These are phyloP conservation scores for Petrocephalus zakoni DNA, from an alignment of 2,113 vertebrate species.

Conservation along the genomic window DNA sequence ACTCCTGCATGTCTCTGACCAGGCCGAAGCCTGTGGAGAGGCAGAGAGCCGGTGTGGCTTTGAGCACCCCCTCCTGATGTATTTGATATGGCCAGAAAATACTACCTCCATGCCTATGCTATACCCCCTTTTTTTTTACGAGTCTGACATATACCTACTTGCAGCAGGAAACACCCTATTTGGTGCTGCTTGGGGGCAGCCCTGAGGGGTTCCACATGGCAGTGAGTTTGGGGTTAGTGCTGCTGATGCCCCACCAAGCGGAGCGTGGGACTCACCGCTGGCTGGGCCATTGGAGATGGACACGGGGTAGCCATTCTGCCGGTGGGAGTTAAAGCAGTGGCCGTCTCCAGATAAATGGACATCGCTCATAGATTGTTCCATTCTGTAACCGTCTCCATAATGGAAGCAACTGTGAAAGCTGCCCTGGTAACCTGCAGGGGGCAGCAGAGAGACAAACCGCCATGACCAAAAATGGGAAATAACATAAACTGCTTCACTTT, in stretches of 20 bases:
- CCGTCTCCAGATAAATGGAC: conserved; percentile 69
- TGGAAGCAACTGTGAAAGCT: conserved; percentile 93
- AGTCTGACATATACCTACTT: not conserved
- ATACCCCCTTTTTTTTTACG: not conserved
- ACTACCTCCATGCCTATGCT: not conserved
- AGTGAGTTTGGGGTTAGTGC: not conserved
- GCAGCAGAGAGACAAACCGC: not conserved
- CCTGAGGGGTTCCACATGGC: not conserved
- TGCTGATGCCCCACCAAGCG: not conserved
- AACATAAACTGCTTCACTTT: conserved; percentile 35
- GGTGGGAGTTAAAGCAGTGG: conserved; percentile 70
- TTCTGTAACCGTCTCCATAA: conserved; percentile 84
- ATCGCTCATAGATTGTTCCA: conserved; percentile 67
- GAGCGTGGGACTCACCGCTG: conserved; percentile 62
- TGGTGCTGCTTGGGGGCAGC: not conserved
- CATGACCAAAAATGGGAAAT: not conserved
- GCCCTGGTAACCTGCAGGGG: conserved; percentile 82
- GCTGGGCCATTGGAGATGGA: conserved; percentile 59
- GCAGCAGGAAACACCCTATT: not conserved
- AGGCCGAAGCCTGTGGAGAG: conserved; percentile 73
- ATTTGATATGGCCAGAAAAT: not conserved
- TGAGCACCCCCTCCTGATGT: not conserved
- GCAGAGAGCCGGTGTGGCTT: not conserved
- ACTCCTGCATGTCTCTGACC: conserved; percentile 70
- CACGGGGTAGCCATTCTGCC: conserved; percentile 81